These are phyloP conservation scores for Bombus huntii DNA, from an alignment of 1,140 invertebrate species.

Conservation along the genomic window DNA sequence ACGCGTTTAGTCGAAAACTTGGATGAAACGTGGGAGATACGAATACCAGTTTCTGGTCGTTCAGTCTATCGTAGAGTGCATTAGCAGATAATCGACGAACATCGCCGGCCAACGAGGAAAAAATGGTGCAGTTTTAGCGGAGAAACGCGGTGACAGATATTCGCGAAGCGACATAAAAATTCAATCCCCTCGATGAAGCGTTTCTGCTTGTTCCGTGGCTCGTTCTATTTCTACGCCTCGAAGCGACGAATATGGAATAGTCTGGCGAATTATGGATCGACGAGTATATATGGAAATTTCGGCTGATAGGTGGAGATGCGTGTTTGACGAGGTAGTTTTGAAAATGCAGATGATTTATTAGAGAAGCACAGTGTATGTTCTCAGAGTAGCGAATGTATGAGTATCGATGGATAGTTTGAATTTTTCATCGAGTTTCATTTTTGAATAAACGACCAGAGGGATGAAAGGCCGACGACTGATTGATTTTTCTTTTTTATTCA, in stretches of 20 bases:
- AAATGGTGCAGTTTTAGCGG: background rate
- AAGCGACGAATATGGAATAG: background rate
- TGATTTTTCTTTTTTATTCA: background rate
- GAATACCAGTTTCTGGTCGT: background rate
- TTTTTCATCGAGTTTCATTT: background rate
- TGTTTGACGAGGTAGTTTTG: background rate
- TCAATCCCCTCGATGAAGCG: constrained; percentile 10
- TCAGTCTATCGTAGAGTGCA: background rate
- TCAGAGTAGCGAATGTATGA: background rate
- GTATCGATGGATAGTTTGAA: background rate
- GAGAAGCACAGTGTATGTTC: background rate
- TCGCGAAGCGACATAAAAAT: constrained; percentile 6
- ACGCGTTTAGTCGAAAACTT: background rate
- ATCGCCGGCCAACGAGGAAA: background rate
- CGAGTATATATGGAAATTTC: background rate
- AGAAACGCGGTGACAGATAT: background rate
- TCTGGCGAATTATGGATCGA: background rate
- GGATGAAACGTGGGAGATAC: background rate
- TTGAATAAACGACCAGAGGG: too few species aligned
- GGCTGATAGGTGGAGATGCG: background rate
- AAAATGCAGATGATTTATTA: background rate
- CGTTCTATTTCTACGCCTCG: background rate
- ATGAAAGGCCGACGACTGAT: background rate
- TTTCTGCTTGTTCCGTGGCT: background rate
- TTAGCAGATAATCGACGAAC: constrained; percentile 1